A percentile compares a stretch with the other conserved stretches of the same genome.
These are phyloP conservation scores for Chaetops frenatus DNA, from an alignment of 2,113 vertebrate species.

Conservation along the genomic window DNA sequence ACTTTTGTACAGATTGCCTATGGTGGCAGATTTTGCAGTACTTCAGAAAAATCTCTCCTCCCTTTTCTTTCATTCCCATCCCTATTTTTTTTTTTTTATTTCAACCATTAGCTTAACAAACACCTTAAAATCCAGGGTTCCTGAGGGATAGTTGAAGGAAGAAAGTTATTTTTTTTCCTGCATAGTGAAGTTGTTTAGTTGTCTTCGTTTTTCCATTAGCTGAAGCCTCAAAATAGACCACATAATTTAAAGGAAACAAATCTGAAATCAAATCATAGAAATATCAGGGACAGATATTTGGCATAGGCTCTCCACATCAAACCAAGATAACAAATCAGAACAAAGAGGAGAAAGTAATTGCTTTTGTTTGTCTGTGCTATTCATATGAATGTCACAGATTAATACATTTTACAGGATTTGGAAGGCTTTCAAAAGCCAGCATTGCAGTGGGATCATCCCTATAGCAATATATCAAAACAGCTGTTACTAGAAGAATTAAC, in stretches of 20 bases:
- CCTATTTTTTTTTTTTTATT: not conserved
- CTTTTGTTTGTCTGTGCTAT: not conserved
- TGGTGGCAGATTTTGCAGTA: not conserved
- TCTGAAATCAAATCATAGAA: not conserved
- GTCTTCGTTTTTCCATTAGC: not conserved
- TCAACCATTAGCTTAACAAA: not conserved
- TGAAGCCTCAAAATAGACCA: not conserved
- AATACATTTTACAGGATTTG: slow-evolving; percentile 43
- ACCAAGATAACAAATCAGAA: not conserved
- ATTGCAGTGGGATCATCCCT: slow-evolving; percentile 23
- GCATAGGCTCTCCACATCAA: not conserved
- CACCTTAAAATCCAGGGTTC: not conserved
- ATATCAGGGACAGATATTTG: not conserved
- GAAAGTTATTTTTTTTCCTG: not conserved
- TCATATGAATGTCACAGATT: slow-evolving; percentile 12
- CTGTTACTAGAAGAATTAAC: slow-evolving; percentile 10
- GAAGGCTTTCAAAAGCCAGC: slow-evolving; percentile 34
- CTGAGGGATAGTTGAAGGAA: not conserved
- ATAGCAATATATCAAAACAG: slow-evolving; percentile 45
- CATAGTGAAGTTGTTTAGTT: not conserved
- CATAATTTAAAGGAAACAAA: not conserved
- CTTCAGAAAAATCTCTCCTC: not conserved
- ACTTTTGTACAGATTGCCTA: not conserved
- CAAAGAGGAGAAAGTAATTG: slow-evolving; percentile 29
- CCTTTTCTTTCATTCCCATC: not conserved